phyloP scores from a whole-genome alignment of 2,113 vertebrate genomes.

The Leiothrix lutea region DNA sequence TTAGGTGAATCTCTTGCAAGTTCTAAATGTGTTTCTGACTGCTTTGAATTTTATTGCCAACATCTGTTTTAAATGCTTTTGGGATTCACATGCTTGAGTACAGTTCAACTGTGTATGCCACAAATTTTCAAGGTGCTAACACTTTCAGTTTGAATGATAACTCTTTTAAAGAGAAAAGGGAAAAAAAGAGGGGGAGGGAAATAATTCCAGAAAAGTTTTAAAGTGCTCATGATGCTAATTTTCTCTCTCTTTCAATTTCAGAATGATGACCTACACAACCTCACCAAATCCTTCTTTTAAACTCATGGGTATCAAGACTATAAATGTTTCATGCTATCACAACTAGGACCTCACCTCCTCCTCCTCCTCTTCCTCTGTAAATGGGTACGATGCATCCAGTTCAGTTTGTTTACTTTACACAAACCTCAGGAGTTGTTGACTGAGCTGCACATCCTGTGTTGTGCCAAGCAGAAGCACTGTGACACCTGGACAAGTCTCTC shows the following conservation, averaged over 20 bases:
- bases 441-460: conserved; percentile 80
- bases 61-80: conserved; percentile 48
- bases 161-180: background rate
- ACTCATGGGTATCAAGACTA: conserved; percentile 82
- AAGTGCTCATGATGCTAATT: background rate
- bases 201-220: background rate
- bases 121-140: conserved; percentile 9
- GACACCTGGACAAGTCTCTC: conserved; percentile 77
- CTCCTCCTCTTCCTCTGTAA: conserved; percentile 70
- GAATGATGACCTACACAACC: conserved; percentile 82
- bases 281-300: conserved; percentile 76
- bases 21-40: conserved; percentile 21
- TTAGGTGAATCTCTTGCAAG: conserved; percentile 50
- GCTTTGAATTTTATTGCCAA: conserved; percentile 41
- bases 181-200: background rate
- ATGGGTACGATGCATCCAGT: conserved; percentile 82
- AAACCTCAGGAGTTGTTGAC: conserved; percentile 86
- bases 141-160: background rate
- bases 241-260: conserved; percentile 67
- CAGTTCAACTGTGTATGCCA: background rate
- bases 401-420: conserved; percentile 84
- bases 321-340: conserved; percentile 77
- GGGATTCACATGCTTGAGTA: conserved; percentile 29
- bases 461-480: conserved; percentile 85
- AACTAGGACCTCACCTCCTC: conserved; percentile 80